Base-by-base conservation (phyloP, 2,888 invertebrate species). In the Erebia palarica region DNA sequence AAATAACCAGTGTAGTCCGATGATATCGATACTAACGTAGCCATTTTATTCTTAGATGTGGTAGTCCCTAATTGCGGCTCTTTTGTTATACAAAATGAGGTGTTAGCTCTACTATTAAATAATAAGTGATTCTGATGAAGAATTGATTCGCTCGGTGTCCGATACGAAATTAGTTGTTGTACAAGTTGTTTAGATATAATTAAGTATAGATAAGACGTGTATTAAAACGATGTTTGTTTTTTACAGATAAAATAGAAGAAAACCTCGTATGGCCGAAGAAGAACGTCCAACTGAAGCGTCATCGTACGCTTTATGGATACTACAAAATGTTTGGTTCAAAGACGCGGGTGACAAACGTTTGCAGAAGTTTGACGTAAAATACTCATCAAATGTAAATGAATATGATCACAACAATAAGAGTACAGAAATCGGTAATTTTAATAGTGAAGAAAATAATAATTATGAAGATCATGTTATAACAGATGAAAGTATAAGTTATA, bases 61-160 rank as follows among this genome's bases (percentile, higher is more conserved):
- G 88, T 85, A 88, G 86, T 84, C 84, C 87, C 88, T 91, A 93
- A 93, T 92, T 92, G 92, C 89, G 87, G 87, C 79, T 77, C 86
- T 90, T 91, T 93, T 93, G 91, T 92, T 89, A 91, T 84, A 89
- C 86, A 90, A 92, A 92, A 92, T 92, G 91, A 92, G 88, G 92
- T 92, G 92, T 92, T 91, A 91, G 90, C 88, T 91, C 85, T 88
- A 86, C 87, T 90, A 91, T 92, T 91, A 90, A 90, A 90, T 91
- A 91, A 91, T 90, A 90, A 90, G 88, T 87, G 84, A 86, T 86
- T 79, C 81, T 78, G 79, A 81, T 73, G 72, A 81, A 81, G 83
- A 81, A 84, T 81, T 83, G 84, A 86, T 85, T 82, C 79, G 76
- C 76, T 76, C 76, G 72, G 75, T 78, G 78, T 83, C 81, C 83